These are phyloP conservation scores for Notodonta dromedarius DNA, from an alignment of 2,888 invertebrate genomes.

Conservation along the genomic window DNA sequence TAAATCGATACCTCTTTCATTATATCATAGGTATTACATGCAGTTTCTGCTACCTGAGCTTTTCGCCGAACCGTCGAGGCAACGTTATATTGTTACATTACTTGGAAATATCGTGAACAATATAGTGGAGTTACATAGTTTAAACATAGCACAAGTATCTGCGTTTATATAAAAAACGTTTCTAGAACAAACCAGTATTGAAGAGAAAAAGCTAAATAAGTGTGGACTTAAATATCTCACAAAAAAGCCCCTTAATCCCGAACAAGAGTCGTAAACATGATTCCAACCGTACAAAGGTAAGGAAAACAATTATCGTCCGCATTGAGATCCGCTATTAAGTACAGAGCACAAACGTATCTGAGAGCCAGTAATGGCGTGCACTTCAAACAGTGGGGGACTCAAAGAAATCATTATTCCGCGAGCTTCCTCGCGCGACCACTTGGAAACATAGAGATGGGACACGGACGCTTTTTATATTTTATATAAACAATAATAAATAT, in stretches of 20 bases:
- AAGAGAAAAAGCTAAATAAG: neutral
- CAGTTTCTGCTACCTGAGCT: too few relatives aligned
- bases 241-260: slow-evolving; percentile 9
- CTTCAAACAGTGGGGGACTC: slow-evolving; percentile 78
- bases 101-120: too few relatives aligned
- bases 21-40: too few relatives aligned
- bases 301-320: slow-evolving; percentile 78
- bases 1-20: too few relatives aligned
- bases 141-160: too few relatives aligned
- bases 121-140: too few relatives aligned
- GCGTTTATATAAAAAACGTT: too few relatives aligned
- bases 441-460: slow-evolving; percentile 63
- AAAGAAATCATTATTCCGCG: slow-evolving; percentile 84
- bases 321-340: slow-evolving; percentile 77
- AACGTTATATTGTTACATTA: too few relatives aligned
- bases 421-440: slow-evolving; percentile 81
- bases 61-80: too few relatives aligned
- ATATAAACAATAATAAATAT: too few relatives aligned
- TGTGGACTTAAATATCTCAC: slow-evolving; percentile 6
- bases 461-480: slow-evolving; percentile 17
- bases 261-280: slow-evolving; percentile 47
- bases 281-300: slow-evolving; percentile 66
- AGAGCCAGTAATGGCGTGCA: slow-evolving; percentile 74
- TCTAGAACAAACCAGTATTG: too few relatives aligned
- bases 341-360: slow-evolving; percentile 78